These are phyloP conservation scores for Octomys mimax DNA, from an alignment of 2,797 vertebrate species.

Conservation along the genomic window DNA sequence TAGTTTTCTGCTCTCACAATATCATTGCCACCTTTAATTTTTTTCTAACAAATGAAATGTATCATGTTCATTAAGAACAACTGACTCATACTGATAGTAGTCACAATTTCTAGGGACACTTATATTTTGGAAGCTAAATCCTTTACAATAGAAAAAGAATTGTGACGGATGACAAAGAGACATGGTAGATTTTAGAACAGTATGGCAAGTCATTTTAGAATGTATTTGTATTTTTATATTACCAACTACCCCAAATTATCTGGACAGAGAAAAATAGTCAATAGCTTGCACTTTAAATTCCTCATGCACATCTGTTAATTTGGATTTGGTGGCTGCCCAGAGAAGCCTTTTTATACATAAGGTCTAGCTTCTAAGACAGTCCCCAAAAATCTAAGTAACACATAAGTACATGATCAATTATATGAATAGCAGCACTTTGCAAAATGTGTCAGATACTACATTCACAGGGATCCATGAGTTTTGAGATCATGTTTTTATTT, in stretches of 20 bases:
- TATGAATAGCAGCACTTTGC: not conserved
- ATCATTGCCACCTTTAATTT: not conserved
- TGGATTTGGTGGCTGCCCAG: not conserved
- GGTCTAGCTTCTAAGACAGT: not conserved
- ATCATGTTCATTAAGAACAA: not conserved
- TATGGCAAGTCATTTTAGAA: conserved; percentile 10
- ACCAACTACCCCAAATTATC: not conserved
- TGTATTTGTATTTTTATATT: conserved; percentile 34
- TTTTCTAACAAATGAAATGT: not conserved
- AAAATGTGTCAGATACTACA: not conserved
- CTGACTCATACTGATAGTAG: not conserved
- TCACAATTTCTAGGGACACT: not conserved
- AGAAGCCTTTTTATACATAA: not conserved
- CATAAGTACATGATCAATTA: not conserved
- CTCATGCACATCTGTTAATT: not conserved
- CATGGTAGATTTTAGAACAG: not conserved
- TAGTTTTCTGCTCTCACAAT: not conserved
- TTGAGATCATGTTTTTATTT: conserved; percentile 28
- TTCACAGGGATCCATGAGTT: not conserved
- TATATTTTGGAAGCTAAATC: not conserved
- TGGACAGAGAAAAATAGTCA: conserved; percentile 26
- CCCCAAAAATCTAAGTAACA: conserved; percentile 15
- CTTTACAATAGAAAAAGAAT: not conserved
- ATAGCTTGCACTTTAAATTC: not conserved
- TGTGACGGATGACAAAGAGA: not conserved